Evolutionary conservation across 2,888 invertebrate species (phyloP).

Genomic region (Drosophila neonasuta): DNA sequence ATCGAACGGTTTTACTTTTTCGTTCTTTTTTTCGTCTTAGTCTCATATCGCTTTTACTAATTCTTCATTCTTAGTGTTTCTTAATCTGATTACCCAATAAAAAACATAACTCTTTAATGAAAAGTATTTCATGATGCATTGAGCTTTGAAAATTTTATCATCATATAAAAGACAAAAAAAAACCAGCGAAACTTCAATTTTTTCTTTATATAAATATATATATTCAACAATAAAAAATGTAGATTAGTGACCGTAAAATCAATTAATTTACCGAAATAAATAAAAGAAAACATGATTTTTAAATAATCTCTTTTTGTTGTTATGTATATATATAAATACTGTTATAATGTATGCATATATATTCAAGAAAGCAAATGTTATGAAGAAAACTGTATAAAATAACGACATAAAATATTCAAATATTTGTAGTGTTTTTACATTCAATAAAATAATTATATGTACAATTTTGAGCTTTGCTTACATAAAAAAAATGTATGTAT

Average conservation of each 20-base stretch:
- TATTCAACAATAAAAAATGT: neutral
- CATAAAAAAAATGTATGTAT: slow-evolving; percentile 19
- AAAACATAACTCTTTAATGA: neutral
- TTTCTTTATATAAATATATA: neutral
- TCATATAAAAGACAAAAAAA: neutral
- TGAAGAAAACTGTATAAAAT: slow-evolving; percentile 46
- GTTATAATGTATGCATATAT: slow-evolving; percentile 8
- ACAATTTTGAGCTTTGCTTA: slow-evolving; percentile 27
- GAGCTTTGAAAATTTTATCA: neutral
- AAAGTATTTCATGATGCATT: neutral
- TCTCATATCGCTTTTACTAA: no score
- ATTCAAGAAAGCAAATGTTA: slow-evolving; percentile 54
- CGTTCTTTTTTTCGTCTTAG: no score
- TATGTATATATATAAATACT: slow-evolving; percentile 10
- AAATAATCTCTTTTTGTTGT: slow-evolving; percentile 4
- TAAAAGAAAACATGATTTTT: slow-evolving; percentile 1
- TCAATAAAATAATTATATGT: slow-evolving; percentile 29
- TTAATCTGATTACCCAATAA: neutral
- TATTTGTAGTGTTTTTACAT: slow-evolving; percentile 12
- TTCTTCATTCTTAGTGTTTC: no score
- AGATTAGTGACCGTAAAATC: slow-evolving; percentile 8
- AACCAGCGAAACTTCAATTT: neutral
- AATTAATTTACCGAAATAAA: slow-evolving; percentile 24
- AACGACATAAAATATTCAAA: slow-evolving; percentile 19
- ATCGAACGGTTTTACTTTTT: no score